phyloP scores from a whole-genome alignment of 2,113 vertebrate species.

The Nicator chloris region DNA sequence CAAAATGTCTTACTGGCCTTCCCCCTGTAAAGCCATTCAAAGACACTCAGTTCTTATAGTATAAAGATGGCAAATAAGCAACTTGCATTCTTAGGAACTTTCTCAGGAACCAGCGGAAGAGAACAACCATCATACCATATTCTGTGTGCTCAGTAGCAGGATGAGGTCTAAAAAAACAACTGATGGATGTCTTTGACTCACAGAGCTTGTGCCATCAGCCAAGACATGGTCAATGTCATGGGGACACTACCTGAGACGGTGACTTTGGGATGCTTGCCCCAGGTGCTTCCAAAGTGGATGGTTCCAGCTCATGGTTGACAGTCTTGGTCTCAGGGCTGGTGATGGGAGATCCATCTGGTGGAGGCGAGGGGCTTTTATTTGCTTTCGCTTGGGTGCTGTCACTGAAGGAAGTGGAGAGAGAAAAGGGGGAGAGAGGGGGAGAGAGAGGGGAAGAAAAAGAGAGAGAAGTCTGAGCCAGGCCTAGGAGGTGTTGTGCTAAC shows the following conservation, averaged over 20 bases:
- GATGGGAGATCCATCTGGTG: conserved; percentile 74
- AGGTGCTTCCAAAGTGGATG: conserved; percentile 71
- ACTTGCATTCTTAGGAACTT: not conserved
- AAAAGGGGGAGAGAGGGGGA: not conserved
- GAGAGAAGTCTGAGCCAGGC: conserved; percentile 22
- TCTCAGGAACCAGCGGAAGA: not conserved
- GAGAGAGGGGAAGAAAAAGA: not conserved
- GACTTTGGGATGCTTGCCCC: conserved; percentile 90
- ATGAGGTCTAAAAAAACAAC: not conserved
- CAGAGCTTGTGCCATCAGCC: not conserved
- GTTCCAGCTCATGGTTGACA: conserved; percentile 83
- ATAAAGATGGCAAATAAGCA: not conserved
- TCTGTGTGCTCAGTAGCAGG: not conserved
- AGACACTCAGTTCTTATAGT: not conserved
- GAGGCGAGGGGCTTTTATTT: conserved; percentile 77
- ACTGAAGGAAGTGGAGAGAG: conserved; percentile 49
- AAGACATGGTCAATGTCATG: not conserved
- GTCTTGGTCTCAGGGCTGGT: conserved; percentile 75
- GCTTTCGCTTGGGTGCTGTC: conserved; percentile 74
- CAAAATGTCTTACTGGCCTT: not conserved
- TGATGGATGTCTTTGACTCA: not conserved
- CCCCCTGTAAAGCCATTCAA: not conserved
- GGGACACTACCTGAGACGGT: conserved; percentile 87
- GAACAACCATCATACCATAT: not conserved
- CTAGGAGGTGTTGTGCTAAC: not conserved